Base-by-base conservation (phyloP, 1,140 invertebrate genomes). In the Neodiprion virginianus region DNA sequence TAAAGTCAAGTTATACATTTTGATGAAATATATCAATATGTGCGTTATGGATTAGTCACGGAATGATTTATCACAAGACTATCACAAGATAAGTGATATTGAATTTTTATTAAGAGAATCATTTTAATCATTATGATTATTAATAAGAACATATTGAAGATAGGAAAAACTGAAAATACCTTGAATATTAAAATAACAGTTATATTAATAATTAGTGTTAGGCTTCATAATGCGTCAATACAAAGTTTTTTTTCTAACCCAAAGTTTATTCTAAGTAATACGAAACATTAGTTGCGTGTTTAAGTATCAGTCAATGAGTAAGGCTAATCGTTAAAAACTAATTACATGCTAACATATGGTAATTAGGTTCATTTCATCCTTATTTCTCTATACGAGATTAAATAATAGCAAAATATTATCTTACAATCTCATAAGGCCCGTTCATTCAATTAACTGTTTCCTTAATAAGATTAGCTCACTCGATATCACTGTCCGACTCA, bases 391-490 rank as follows among this genome's bases (percentile, higher is more conserved):
- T 40, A 40, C 28, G 28, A 40, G 28, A 40, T 40, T 40, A 40
- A 40, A 40, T 40, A 40, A 40, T 49, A 68, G 75, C 80, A 80
- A 76, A 79, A 80, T 79, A 68, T 71, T 69, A 71, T 78, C 79
- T 85, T 85, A 85, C 53, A 69, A 66, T 72, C 81, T 86, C 85
- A 75, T 86, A 85, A 86, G 84, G 84, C 83, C 81, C 78, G 75
- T 80, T 72, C 67, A 80, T 76, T 73, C 28, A 79, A 71, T 71
- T 81, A 79, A 40, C 28, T 40, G 28, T 40, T 40, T 40, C 28
- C 79, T 84, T 79, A 61, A 66, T 61, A 14, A 40, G 5, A 23
- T 23, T 82, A 79, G 78, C 67, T 81, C 70, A 76, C 76, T 75
- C 72, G 48, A 82, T 82, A 82, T 83, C 78, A 80, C 76, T 76